phyloP scores from a whole-genome alignment of 2,113 vertebrate genomes.

The Carassius gibelio region DNA sequence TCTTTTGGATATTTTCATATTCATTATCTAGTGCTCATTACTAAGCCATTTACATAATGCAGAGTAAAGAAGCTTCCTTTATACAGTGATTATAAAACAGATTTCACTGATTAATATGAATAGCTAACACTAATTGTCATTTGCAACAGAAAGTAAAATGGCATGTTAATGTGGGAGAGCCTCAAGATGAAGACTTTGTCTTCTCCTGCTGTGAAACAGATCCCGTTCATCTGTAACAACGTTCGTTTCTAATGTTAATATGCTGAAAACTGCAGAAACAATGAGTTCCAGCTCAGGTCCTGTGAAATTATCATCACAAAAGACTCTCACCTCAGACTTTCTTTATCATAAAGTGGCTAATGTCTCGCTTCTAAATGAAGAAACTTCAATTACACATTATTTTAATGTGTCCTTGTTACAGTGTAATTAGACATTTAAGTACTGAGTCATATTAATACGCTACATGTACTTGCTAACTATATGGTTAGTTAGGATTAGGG shows the following conservation, averaged over 20 bases:
- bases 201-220: not conserved
- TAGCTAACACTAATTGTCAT: not conserved
- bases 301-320: not conserved
- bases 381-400: no score
- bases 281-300: no score
- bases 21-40: not conserved
- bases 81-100: not conserved
- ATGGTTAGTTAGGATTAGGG: no score
- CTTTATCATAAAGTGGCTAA: not conserved
- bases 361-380: not conserved
- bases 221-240: no score
- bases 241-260: not conserved
- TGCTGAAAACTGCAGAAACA: not conserved
- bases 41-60: not conserved
- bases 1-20: not conserved
- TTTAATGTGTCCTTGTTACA: no score
- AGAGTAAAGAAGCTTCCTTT: not conserved
- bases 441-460: no score
- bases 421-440: no score
- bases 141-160: no score
- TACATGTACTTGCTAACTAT: no score
- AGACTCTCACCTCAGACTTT: not conserved
- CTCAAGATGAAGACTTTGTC: not conserved
- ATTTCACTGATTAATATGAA: not conserved
- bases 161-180: not conserved